A percentile compares a stretch with the other conserved stretches of the same genome.
These are phyloP conservation scores for Drosophila orena DNA, from an alignment of 1,140 invertebrate genomes.

Conservation along the genomic window DNA sequence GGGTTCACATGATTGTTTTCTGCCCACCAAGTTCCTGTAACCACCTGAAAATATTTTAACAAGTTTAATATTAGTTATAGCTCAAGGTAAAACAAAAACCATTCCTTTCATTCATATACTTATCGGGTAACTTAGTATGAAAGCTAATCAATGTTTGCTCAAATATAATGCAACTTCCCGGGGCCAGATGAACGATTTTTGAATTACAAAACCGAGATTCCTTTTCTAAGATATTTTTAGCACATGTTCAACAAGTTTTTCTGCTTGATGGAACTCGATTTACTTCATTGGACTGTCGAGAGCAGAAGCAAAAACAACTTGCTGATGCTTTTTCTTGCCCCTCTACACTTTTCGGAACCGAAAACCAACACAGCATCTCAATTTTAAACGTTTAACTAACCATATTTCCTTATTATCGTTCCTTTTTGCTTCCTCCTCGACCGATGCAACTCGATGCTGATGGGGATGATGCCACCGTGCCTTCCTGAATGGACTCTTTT, in stretches of 20 bases:
- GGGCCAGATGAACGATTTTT: slow-evolving; percentile 3
- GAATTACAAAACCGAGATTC: slow-evolving; percentile 9
- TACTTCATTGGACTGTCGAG: slow-evolving; percentile 17
- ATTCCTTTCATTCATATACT: too few relatives aligned
- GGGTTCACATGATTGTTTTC: too few relatives aligned
- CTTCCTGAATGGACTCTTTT: slow-evolving; percentile 5
- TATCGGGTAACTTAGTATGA: too few relatives aligned
- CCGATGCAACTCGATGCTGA: slow-evolving; percentile 32
- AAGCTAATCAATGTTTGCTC: too few relatives aligned
- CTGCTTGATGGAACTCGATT: slow-evolving; percentile 36
- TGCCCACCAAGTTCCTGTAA: too few relatives aligned
- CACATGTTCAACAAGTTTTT: slow-evolving; percentile 38
- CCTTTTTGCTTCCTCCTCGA: slow-evolving; percentile 34
- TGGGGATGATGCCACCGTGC: slow-evolving; percentile 14
- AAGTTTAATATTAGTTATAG: too few relatives aligned
- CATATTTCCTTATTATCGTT: slow-evolving; percentile 79
- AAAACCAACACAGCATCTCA: slow-evolving; percentile 61
- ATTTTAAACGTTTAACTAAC: slow-evolving; percentile 82
- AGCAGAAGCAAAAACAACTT: slow-evolving; percentile 32
- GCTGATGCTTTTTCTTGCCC: slow-evolving; percentile 4
- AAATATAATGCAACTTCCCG: not conserved
- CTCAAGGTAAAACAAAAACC: too few relatives aligned
- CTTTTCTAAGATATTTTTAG: slow-evolving; percentile 17
- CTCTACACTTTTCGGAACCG: slow-evolving; percentile 10
- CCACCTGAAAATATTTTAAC: too few relatives aligned